phyloP scores from a whole-genome alignment of 2,888 invertebrate genomes.

The Sphinx pinastri region DNA sequence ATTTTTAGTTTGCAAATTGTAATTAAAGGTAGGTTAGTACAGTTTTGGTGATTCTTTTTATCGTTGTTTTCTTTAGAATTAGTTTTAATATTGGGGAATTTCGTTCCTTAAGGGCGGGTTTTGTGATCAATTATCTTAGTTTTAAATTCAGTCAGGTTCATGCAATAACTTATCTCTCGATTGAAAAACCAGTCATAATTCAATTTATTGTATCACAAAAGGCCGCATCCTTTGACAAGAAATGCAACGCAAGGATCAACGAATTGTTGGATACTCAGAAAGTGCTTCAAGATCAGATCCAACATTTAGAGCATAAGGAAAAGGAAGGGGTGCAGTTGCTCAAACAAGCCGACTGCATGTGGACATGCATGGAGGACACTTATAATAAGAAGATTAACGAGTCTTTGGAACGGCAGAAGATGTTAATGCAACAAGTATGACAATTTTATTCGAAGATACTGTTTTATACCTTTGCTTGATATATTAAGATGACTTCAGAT shows the following conservation, averaged over 20 bases:
- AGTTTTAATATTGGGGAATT: no score
- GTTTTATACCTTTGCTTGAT: background rate
- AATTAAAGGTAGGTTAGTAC: no score
- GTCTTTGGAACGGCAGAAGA: slow-evolving; percentile 58
- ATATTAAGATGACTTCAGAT: no score
- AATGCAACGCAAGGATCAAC: slow-evolving; percentile 68
- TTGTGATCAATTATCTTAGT: no score
- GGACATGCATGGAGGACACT: slow-evolving; percentile 78
- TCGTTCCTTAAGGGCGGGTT: no score
- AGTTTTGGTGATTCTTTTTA: no score
- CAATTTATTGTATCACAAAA: slow-evolving; percentile 32
- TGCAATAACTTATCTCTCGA: no score
- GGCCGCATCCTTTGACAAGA: slow-evolving; percentile 66
- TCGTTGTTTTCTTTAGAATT: no score
- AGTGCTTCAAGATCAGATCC: slow-evolving; percentile 78
- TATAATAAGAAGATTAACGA: slow-evolving; percentile 71
- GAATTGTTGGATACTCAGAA: slow-evolving; percentile 81
- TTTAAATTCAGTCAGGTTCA: no score
- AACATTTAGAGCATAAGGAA: slow-evolving; percentile 84
- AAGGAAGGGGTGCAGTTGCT: slow-evolving; percentile 79
- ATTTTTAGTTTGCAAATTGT: no score
- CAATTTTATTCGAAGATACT: background rate
- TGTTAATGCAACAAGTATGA: slow-evolving; percentile 56
- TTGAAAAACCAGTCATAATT: no score
- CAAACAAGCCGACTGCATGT: slow-evolving; percentile 83